Base-by-base conservation (phyloP, 2,113 vertebrate species). In the Mus musculus region DNA sequence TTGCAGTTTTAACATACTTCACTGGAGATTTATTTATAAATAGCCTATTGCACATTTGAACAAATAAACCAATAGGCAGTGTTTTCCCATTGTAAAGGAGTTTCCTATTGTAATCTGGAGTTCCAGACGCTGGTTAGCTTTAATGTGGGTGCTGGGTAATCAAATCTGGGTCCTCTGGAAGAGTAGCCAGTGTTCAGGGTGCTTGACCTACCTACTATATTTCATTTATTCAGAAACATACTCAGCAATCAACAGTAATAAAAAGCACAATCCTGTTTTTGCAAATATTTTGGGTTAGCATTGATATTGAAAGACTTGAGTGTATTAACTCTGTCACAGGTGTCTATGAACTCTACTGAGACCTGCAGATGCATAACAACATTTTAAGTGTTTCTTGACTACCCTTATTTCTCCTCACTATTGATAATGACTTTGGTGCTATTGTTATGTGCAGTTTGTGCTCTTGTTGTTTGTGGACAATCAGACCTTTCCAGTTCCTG, bases 11-110 rank as follows among this genome's bases (percentile, higher is more conserved):
- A 94, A 93, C 94, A 84, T 63, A 92, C 67, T 52, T 86, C 80
- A 17, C 95, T 93, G 88, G 98, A 97, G 95, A 97, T 95, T 95
- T 95, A 94, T 95, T 96, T 98, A 98, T 98, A 98, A 97, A 98
- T 98, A 98, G 42, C 80, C 97, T 90, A 2, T 88, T 91, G 94
- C 91, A 98, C 97, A 95, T 98, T 97, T 97, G 97, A 97, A 96
- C 94, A 97, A 97, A 93, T 94, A 97, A 97, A 96, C 93, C 98
- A 98, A 97, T 88, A 6, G 97, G 95, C 97, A 90, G 30, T 98
- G 96, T 98, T 98, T 98, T 98, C 98, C 97, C 98, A 96, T 96
- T 1, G 61, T 93, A 49, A 65, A 42, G 1, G 72, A 39, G n/a
- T 11, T 59, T 69, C 9, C 67, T 69, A 10, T 69, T 84, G 56